Evolutionary conservation across 2,888 invertebrate species (phyloP).

Genomic region (Quadroppia sp.): DNA sequence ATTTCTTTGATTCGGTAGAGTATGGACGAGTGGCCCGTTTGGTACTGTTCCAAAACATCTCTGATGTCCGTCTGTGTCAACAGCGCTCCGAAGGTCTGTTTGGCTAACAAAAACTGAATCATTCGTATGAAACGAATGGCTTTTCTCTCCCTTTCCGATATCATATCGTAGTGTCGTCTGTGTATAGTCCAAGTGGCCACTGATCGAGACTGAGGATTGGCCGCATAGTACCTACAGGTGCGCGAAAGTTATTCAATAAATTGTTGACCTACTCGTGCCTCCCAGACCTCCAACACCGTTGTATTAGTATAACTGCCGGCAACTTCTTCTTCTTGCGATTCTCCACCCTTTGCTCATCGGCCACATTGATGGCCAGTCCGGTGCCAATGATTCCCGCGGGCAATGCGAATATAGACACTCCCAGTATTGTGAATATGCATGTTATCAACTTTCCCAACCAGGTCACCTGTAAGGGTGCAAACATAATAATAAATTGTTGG

Average conservation of each 20-base stretch:
- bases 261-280: neutral
- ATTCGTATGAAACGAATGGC: conserved; percentile 12
- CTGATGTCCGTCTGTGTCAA: neutral
- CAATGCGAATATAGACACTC: conserved; percentile 40
- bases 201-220: neutral
- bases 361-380: conserved; percentile 40
- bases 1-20: conserved; percentile 22
- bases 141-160: neutral
- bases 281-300: conserved; percentile 32
- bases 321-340: conserved; percentile 29
- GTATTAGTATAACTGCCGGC: conserved; percentile 35
- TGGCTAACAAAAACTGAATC: conserved; percentile 4
- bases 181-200: neutral
- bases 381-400: conserved; percentile 41
- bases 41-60: conserved; percentile 18
- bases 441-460: conserved; percentile 40
- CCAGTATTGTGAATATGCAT: conserved; percentile 31
- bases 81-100: neutral
- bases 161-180: neutral
- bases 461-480: conserved; percentile 28
- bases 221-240: neutral
- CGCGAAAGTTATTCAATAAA: too few relatives aligned
- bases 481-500: too few relatives aligned
- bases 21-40: neutral
- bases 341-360: conserved; percentile 30